phyloP scores from a whole-genome alignment of 2,113 vertebrate genomes.

The Acrocephalus arundinaceus region DNA sequence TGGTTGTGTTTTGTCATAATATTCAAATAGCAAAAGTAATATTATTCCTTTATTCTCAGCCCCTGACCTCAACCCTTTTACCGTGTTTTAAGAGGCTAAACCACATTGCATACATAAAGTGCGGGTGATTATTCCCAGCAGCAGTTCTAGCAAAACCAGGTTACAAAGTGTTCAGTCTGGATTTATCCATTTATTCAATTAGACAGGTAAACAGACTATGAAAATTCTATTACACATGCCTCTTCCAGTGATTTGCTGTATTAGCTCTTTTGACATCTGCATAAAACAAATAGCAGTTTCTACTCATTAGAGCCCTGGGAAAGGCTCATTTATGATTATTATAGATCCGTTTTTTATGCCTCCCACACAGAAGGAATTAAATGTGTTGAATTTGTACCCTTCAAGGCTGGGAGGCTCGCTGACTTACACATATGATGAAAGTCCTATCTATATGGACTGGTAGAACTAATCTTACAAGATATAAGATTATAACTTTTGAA shows the following conservation, averaged over 20 bases:
- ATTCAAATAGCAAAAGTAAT: background rate
- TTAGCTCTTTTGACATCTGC: conserved; percentile 47
- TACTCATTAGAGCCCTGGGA: background rate
- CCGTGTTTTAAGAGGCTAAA: background rate
- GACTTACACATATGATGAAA: background rate
- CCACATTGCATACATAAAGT: background rate
- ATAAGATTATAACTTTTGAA: background rate
- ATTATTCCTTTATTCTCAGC: background rate
- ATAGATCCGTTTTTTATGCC: background rate
- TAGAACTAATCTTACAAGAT: background rate
- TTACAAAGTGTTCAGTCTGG: conserved; percentile 29
- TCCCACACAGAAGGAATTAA: background rate
- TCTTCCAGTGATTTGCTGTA: conserved; percentile 52
- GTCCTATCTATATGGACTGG: background rate
- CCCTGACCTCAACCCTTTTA: background rate
- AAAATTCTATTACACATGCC: conserved; percentile 40
- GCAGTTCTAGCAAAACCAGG: conserved; percentile 22
- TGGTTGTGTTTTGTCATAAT: background rate
- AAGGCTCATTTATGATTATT: background rate
- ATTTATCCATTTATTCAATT: conserved; percentile 64
- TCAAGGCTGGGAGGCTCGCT: background rate
- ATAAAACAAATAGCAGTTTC: background rate
- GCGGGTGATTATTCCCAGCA: conserved; percentile 28
- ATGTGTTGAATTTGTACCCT: background rate
- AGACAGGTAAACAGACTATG: conserved; percentile 62